Conservation (phyloP, 2,113 vertebrate genomes). For the Mystacornis crossleyi region DNA sequence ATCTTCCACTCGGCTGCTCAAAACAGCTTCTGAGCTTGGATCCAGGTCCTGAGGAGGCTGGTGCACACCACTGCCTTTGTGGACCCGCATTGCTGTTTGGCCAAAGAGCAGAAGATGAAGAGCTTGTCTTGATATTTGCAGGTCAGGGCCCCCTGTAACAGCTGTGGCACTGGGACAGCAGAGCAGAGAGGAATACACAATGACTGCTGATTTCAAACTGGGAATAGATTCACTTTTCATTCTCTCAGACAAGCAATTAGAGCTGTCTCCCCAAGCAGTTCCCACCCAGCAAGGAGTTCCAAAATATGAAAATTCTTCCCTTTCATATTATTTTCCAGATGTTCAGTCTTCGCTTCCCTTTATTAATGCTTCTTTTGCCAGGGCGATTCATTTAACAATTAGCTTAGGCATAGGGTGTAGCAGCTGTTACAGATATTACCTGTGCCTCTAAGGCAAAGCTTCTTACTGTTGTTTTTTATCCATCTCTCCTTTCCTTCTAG, state of each 20-base stretch:
- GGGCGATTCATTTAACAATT: slow-evolving; percentile 62
- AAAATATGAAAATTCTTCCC: slow-evolving; percentile 15
- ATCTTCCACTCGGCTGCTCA: background rate
- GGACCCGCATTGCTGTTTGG: rapidly evolving
- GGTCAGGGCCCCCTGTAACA: background rate
- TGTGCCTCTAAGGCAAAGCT: slow-evolving; percentile 59
- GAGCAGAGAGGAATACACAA: background rate
- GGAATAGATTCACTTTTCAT: background rate
- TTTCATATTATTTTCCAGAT: slow-evolving; percentile 57
- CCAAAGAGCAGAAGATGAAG: background rate
- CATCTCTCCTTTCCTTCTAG: background rate
- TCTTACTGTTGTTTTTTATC: slow-evolving; percentile 3
- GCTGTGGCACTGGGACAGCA: background rate
- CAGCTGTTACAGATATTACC: slow-evolving; percentile 67
- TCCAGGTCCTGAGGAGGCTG: background rate
- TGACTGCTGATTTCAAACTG: background rate
- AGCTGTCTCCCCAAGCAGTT: background rate
- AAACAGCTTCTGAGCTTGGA: background rate
- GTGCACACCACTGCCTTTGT: background rate
- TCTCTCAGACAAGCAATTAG: slow-evolving; percentile 33
- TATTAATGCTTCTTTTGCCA: slow-evolving; percentile 43
- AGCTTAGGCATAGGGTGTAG: slow-evolving; percentile 29
- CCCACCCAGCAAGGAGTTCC: slow-evolving; percentile 18
- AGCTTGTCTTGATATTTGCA: background rate
- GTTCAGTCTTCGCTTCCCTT: slow-evolving; percentile 42